Evolutionary conservation across 1,140 invertebrate species (phyloP).

Genomic region (Drosophila lacteicornis): DNA sequence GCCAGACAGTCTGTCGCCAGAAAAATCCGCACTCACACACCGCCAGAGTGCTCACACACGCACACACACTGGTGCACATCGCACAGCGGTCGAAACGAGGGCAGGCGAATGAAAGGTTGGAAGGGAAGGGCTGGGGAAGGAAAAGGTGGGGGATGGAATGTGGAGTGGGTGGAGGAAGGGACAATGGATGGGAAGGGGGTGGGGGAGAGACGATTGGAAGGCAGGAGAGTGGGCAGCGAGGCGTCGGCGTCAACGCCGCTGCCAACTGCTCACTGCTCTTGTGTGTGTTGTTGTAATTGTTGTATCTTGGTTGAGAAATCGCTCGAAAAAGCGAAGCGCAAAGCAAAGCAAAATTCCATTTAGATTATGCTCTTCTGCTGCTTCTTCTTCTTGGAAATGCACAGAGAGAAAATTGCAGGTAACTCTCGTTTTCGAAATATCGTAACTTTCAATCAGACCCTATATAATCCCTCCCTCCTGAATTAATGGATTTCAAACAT

Average conservation of each 20-base stretch:
- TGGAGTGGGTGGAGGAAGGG: constrained; percentile 19
- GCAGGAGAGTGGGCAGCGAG: constrained; percentile 22
- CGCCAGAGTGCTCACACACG: constrained; percentile 17
- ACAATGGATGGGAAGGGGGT: neutral
- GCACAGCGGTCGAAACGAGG: constrained; percentile 49
- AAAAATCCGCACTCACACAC: constrained; percentile 75
- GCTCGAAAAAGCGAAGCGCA: constrained; percentile 62
- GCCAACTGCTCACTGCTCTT: constrained; percentile 12
- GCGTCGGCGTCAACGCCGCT: constrained; percentile 18
- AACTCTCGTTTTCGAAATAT: too few species aligned
- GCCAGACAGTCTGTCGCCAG: constrained; percentile 82
- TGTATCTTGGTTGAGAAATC: constrained; percentile 72
- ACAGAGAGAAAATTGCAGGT: neutral
- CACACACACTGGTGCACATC: constrained; percentile 18
- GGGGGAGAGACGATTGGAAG: neutral
- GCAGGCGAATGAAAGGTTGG: constrained; percentile 33
- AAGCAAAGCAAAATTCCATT: constrained; percentile 71
- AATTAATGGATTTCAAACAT: too few species aligned
- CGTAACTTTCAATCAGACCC: too few species aligned
- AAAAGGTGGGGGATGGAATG: constrained; percentile 16
- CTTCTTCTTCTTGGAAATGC: constrained; percentile 12
- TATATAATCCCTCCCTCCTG: too few species aligned
- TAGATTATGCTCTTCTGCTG: constrained; percentile 63
- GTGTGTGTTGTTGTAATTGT: constrained; percentile 15
- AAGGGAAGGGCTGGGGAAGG: constrained; percentile 14